Conservation (phyloP, 2,888 invertebrate species). For the Xestia xanthographa region DNA sequence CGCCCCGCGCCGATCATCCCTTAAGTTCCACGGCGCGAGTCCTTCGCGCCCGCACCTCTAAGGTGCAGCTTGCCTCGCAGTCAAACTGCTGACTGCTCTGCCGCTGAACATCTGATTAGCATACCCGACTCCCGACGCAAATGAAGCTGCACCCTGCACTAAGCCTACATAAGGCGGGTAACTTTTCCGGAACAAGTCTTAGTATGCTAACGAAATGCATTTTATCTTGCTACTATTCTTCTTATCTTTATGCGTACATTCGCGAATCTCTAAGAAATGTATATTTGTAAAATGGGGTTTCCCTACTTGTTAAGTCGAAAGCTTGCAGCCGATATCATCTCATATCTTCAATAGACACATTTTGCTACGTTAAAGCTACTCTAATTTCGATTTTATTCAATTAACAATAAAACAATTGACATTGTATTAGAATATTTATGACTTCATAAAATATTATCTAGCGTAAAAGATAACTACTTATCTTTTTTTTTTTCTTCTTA, state of each 20-base stretch:
- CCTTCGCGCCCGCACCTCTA: constrained; percentile 80
- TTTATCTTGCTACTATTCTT: constrained; percentile 55
- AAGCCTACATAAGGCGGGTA: constrained; percentile 69
- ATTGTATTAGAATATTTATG: background rate
- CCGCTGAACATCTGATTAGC: constrained; percentile 83
- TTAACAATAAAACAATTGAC: background rate
- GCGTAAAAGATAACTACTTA: background rate
- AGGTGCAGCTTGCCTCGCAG: constrained; percentile 78
- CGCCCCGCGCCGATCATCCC: constrained; percentile 80
- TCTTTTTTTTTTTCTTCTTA: too few relatives aligned
- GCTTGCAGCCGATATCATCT: constrained; percentile 26
- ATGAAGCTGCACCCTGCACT: constrained; percentile 81
- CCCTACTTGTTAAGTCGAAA: constrained; percentile 28
- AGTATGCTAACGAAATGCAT: constrained; percentile 67
- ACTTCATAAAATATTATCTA: too few relatives aligned
- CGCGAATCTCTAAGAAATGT: constrained; percentile 36
- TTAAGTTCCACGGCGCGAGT: constrained; percentile 73
- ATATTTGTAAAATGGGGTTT: constrained; percentile 42
- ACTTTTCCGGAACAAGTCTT: constrained; percentile 65
- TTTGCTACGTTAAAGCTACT: background rate
- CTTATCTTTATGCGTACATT: constrained; percentile 56
- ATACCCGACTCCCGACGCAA: constrained; percentile 82
- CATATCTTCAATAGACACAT: constrained; percentile 22
- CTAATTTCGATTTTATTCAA: background rate
- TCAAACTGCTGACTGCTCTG: constrained; percentile 84